Percentiles rank a stretch among this genome's conserved stretches.
These are phyloP conservation scores for Heliconius aoede DNA, from an alignment of 2,888 invertebrate species.

Conservation along the genomic window DNA sequence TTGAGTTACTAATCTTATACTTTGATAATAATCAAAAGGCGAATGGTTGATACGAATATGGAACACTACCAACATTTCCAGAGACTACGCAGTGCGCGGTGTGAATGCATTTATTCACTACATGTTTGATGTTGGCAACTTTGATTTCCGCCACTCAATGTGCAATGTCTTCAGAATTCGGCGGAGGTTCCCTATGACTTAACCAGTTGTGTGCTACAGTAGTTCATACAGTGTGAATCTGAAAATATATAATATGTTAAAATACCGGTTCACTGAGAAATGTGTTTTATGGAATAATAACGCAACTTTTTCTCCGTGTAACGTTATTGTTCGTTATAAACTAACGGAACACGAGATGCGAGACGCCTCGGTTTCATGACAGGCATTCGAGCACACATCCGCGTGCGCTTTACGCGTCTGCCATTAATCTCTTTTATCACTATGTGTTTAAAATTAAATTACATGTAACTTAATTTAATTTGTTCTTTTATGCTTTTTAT, in stretches of 20 bases:
- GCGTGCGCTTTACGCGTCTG: slow-evolving; percentile 48
- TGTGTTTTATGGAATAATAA: slow-evolving; percentile 18
- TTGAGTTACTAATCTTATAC: slow-evolving; percentile 59
- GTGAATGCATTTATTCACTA: slow-evolving; percentile 24
- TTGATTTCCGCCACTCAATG: too few species aligned
- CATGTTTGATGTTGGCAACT: neutral
- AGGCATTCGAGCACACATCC: slow-evolving; percentile 61
- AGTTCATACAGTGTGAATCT: too few species aligned
- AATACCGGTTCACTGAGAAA: neutral
- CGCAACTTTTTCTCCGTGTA: slow-evolving; percentile 19
- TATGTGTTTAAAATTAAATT: neutral
- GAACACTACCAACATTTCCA: slow-evolving; percentile 27
- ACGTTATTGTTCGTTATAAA: slow-evolving; percentile 37
- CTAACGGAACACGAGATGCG: slow-evolving; percentile 47
- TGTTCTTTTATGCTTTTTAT: neutral
- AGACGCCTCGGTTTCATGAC: slow-evolving; percentile 50
- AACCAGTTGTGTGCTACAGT: too few species aligned
- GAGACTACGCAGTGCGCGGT: slow-evolving; percentile 29
- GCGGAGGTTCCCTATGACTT: too few species aligned
- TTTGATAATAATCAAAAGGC: slow-evolving; percentile 62
- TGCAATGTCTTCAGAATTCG: too few species aligned
- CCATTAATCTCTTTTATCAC: neutral
- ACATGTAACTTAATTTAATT: neutral
- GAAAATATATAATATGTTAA: neutral
- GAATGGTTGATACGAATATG: slow-evolving; percentile 44